Evolutionary conservation across 2,888 invertebrate species (phyloP), one percentile per base, ranked within the genome.

Genomic region (Synanthedon tipuliformis): DNA sequence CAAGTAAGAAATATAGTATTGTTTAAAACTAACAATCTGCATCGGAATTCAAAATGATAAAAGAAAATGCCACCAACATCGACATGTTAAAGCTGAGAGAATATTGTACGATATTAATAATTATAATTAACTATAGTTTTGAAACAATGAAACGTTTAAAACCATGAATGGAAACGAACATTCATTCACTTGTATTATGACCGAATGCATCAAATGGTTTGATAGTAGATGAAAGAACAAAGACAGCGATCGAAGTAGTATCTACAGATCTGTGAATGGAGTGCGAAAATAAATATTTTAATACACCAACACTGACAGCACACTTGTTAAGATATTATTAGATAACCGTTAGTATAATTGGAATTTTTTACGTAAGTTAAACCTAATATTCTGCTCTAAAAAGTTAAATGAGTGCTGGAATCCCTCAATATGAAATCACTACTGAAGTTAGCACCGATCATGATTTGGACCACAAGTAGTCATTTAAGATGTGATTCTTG

Each of bases 81-180:
- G 69, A 55, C 56, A 71, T 74, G 75, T 77, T 73, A 5, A 56
- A 56, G 55, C 61, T 68, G 61, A 78, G 79, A 79, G 73, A 62
- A 61, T 53, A 61, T 82, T 78, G 81, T 71, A 57, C 59, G 58
- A 59, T 65, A 68, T 73, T 76, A 81, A 34, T 34, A n/a, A n/a
- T n/a, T n/a, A n/a, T 34, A 34, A 82, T 81, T 78, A 78, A 68
- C 61, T 63, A 61, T 70, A 66, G 64, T 66, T 59, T 60, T 60
- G 62, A 69, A 73, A 84, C 82, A 83, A 80, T 80, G 74, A 64
- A 56, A 69, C 80, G 67, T 77, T 76, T 65, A 66, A 66, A 60
- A 54, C 59, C 62, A 69, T 83, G 79, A 83, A 82, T 81, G 78
- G 73, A 58, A 58, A 66, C 69, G 74, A 66, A 63, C 65, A 62